Conservation (phyloP, 2,888 invertebrate genomes). For the Watsonalla cultraria region DNA sequence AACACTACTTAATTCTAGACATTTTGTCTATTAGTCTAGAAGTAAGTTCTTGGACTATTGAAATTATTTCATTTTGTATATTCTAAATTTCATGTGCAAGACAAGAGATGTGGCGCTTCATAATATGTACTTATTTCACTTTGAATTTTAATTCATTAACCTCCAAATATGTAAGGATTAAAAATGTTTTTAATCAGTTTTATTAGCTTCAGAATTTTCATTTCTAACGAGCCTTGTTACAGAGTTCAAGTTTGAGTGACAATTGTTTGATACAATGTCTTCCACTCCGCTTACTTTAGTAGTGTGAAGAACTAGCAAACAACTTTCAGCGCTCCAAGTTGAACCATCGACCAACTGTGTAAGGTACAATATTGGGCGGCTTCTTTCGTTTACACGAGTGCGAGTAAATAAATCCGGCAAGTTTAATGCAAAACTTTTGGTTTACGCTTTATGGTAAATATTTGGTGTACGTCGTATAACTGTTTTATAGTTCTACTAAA, state of each 20-base stretch:
- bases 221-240: not conserved
- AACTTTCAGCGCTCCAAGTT: conserved; percentile 24
- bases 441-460: conserved; percentile 79
- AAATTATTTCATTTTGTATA: too few relatives aligned
- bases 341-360: conserved; percentile 19
- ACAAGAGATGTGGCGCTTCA: too few relatives aligned
- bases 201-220: too few relatives aligned
- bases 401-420: conserved; percentile 71
- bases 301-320: conserved; percentile 37
- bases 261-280: conserved; percentile 31
- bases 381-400: conserved; percentile 45
- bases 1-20: too few relatives aligned
- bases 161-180: too few relatives aligned
- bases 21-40: too few relatives aligned
- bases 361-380: conserved; percentile 37
- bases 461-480: conserved; percentile 76
- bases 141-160: too few relatives aligned
- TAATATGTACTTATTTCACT: too few relatives aligned
- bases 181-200: too few relatives aligned
- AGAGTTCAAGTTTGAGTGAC: conserved; percentile 21
- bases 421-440: conserved; percentile 78
- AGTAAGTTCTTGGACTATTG: too few relatives aligned
- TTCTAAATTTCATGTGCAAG: too few relatives aligned
- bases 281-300: conserved; percentile 36
- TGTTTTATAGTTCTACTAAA: conserved; percentile 77